phyloP scores from a whole-genome alignment of 2,888 invertebrate genomes.

The Reticulitermes lucifugus region DNA sequence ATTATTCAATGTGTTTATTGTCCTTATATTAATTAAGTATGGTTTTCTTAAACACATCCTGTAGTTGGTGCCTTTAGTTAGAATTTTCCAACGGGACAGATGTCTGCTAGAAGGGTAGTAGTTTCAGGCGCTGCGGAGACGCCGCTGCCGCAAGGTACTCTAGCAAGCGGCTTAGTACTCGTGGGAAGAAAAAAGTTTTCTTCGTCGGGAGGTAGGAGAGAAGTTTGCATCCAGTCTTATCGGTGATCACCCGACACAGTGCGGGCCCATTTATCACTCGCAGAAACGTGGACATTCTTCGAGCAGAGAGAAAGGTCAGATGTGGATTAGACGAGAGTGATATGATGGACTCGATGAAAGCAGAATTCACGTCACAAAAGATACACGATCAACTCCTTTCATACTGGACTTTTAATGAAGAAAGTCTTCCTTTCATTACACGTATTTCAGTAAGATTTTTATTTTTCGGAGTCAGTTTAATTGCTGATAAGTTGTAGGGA shows the following conservation, averaged over 20 bases:
- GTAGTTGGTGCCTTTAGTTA: too few species aligned
- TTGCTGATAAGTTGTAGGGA: too few species aligned
- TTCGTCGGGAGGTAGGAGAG: neutral
- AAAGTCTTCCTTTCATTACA: too few species aligned
- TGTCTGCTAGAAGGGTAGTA: too few species aligned
- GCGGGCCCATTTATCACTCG: slow-evolving; percentile 15
- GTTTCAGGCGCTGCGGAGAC: neutral
- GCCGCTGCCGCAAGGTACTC: neutral
- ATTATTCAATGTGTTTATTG: too few species aligned
- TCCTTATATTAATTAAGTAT: too few species aligned
- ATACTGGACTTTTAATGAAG: too few species aligned
- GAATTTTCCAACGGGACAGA: too few species aligned
- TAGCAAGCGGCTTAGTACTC: neutral
- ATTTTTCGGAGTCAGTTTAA: too few species aligned
- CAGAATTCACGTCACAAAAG: neutral
- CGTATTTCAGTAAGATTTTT: too few species aligned
- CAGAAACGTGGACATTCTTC: slow-evolving; percentile 12
- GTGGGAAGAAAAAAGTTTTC: neutral
- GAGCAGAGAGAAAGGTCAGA: neutral
- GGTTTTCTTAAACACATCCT: too few species aligned
- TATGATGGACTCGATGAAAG: neutral
- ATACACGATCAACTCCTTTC: too few species aligned
- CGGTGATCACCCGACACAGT: neutral
- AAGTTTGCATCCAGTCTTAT: slow-evolving; percentile 1
- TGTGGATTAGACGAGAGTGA: neutral